Conservation (phyloP, 2,888 invertebrate species). For the Dryobota labecula region DNA sequence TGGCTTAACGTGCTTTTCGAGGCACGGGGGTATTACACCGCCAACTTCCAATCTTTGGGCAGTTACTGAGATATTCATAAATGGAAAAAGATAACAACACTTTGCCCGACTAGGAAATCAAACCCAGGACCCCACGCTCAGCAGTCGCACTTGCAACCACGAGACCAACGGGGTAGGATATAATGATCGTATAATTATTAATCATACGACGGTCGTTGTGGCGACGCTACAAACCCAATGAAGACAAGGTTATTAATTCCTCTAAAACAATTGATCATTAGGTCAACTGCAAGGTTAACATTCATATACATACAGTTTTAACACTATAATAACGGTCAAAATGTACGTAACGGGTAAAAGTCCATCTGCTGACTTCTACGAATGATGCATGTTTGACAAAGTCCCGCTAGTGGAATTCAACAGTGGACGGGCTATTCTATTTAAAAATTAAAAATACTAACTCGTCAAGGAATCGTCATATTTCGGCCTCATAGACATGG, state of each 20-base stretch:
- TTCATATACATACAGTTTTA: no score
- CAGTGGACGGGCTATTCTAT: no score
- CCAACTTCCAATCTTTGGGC: background rate
- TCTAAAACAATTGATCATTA: background rate
- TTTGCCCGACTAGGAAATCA: background rate
- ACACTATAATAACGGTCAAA: no score
- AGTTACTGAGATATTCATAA: background rate
- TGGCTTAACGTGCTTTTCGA: background rate
- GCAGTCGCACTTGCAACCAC: background rate
- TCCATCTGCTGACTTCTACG: no score
- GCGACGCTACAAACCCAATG: background rate
- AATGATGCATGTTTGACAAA: no score
- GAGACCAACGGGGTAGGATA: background rate
- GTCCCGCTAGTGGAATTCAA: no score
- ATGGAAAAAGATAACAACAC: background rate
- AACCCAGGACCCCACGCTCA: background rate
- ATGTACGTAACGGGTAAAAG: no score
- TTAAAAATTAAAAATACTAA: constrained; percentile 62
- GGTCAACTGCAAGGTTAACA: background rate
- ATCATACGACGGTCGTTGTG: background rate
- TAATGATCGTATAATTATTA: background rate
- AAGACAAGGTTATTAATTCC: background rate
- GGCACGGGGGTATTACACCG: background rate
- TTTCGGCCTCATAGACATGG: constrained; percentile 81
- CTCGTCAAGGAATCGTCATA: constrained; percentile 79